phyloP scores from a whole-genome alignment of 2,113 vertebrate species.

The Rousettus leschenaultii region DNA sequence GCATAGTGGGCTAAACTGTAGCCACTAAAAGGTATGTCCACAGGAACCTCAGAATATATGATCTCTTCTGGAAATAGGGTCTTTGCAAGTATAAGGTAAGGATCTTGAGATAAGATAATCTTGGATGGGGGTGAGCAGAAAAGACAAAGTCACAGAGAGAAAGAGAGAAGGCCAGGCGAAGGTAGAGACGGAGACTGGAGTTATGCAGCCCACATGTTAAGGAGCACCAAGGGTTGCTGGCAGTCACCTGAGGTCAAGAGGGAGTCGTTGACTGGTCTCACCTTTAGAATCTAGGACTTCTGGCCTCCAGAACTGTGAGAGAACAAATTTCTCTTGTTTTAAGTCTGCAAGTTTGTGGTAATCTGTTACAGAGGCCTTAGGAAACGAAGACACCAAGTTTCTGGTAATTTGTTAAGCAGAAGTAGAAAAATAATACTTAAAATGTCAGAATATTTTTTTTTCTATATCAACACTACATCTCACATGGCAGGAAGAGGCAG shows the following conservation, averaged over 20 bases:
- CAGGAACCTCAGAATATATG: background rate
- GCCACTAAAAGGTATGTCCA: background rate
- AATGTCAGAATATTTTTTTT: background rate
- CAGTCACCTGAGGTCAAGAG: background rate
- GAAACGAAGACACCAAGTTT: background rate
- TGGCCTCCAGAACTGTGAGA: background rate
- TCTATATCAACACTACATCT: background rate
- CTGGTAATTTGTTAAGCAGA: background rate
- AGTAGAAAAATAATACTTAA: background rate
- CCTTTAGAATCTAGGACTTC: background rate
- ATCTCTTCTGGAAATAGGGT: background rate
- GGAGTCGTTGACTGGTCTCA: background rate
- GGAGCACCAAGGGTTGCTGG: background rate
- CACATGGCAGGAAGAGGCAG: background rate
- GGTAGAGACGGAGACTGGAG: background rate
- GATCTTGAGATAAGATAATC: background rate
- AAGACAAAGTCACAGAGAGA: background rate
- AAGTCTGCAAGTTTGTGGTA: background rate
- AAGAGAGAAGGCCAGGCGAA: background rate
- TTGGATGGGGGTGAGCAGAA: background rate
- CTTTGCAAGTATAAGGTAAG: background rate
- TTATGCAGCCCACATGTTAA: background rate
- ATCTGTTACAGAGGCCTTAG: background rate
- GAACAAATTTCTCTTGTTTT: background rate
- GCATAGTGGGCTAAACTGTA: background rate